These are phyloP conservation scores for Carcinoscorpius rotundicauda DNA, from an alignment of 1,140 invertebrate species.

Conservation along the genomic window DNA sequence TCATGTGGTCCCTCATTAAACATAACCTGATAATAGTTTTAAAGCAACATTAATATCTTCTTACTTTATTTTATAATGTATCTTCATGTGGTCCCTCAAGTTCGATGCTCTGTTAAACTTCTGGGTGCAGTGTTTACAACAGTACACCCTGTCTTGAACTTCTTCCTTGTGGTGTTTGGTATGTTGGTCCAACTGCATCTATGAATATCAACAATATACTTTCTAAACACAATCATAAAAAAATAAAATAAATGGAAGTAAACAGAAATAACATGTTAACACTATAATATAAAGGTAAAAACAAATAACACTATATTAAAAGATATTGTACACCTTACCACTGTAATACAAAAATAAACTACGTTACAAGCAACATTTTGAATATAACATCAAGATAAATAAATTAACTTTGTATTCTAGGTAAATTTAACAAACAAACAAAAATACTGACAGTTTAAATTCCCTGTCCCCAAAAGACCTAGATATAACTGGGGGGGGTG, in stretches of 20 bases:
- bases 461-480: too few species aligned
- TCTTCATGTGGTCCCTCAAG: slow-evolving; percentile 40
- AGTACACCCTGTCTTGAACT: slow-evolving; percentile 28
- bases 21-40: too few species aligned
- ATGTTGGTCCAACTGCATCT: slow-evolving; percentile 42
- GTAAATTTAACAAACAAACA: too few species aligned
- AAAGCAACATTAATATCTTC: background rate
- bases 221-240: background rate
- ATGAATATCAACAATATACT: slow-evolving; percentile 19
- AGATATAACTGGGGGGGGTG: too few species aligned
- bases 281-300: too few species aligned
- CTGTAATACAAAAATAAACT: too few species aligned
- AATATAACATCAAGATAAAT: too few species aligned
- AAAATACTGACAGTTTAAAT: too few species aligned
- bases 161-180: slow-evolving; percentile 38
- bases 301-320: too few species aligned
- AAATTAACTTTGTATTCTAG: too few species aligned
- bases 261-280: background rate
- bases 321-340: too few species aligned
- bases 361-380: too few species aligned
- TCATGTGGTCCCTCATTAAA: slow-evolving; percentile 38
- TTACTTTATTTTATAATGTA: slow-evolving; percentile 42
- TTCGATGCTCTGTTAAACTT: slow-evolving; percentile 32
- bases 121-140: slow-evolving; percentile 34
- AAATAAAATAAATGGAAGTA: background rate